Evolutionary conservation across 2,113 vertebrate genomes (phyloP), one percentile per base, ranked within the genome.

Genomic region (Ciconia maguari): DNA sequence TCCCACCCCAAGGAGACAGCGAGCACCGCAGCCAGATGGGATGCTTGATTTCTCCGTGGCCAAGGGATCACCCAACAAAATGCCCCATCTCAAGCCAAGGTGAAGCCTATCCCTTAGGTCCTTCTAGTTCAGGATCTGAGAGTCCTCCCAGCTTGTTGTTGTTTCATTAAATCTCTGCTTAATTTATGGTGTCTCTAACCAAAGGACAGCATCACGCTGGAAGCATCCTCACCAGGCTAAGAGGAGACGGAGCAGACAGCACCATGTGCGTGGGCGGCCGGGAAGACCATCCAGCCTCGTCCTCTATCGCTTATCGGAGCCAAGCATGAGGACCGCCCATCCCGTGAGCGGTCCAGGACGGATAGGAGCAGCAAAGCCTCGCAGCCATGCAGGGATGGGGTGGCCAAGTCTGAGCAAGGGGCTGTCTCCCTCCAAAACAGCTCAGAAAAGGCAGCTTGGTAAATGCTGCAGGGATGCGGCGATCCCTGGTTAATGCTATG

Each of bases 261-360:
- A 3, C 25, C 60, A 52, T 10, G 0, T 1, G 16, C 6, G 3
- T 8, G 9, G 36, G 15, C 0, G 0, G 42, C 41, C 0, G 0
- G 18, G 21, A 42, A 38, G 25, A 22, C 19, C 32, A 27, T 25
- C 38, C 71, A 71, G 25, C 36, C 29, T 74, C 30, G 0, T 3
- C 10, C 6, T 2, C 30, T 36, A 2, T 6, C 1, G 4, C 17
- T 8, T 30, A 34, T 29, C 57, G 52, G 52, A 46, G 77, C 89
- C 58, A 62, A 62, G 54, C 16, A 2, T 1, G 6, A 64, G 58
- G 21, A 38, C 6, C 74, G 71, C 68, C 44, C 65, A 48, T 78
- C 44, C 69, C 1, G 0, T 6, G 38, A 77, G 54, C 2, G 0
- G 32, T 51, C 66, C 89, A 79, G 74, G 48, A n/a, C 46, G 77